Evolutionary conservation across 37 sponge, comb jelly and placozoan species (phyloP).

Genomic region (Ianthella basta): DNA sequence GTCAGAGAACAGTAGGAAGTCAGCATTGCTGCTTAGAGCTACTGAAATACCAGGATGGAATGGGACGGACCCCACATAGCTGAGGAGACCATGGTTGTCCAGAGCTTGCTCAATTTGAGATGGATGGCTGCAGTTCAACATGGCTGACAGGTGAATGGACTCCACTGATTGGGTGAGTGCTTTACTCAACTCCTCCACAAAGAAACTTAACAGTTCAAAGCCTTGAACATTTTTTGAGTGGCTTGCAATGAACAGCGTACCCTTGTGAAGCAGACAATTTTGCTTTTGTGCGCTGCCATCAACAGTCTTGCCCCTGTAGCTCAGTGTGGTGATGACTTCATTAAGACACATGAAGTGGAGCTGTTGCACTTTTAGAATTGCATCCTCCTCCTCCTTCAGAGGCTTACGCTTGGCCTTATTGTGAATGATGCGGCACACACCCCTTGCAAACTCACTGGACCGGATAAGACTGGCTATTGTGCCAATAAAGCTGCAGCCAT

Average conservation of each 20-base stretch:
- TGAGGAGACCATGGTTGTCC: neutral
- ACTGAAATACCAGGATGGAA: neutral
- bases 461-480: neutral
- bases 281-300: neutral
- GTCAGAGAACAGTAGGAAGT: neutral
- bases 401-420: neutral
- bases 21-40: neutral
- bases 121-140: conserved; percentile 10
- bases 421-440: conserved; percentile 14
- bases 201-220: neutral
- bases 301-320: neutral
- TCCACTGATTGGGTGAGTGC: neutral
- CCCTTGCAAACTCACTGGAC: conserved; percentile 4
- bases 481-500: no score
- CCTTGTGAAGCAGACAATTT: neutral
- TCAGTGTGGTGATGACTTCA: neutral
- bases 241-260: neutral
- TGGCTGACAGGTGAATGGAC: neutral
- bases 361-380: neutral
- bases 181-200: neutral
- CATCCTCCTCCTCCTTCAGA: neutral
- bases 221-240: neutral
- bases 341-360: neutral
- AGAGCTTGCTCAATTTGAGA: conserved; percentile 3
- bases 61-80: conserved; percentile 5